These are phyloP conservation scores for Podarcis siculus DNA, from an alignment of 2,797 vertebrate genomes.

Conservation along the genomic window DNA sequence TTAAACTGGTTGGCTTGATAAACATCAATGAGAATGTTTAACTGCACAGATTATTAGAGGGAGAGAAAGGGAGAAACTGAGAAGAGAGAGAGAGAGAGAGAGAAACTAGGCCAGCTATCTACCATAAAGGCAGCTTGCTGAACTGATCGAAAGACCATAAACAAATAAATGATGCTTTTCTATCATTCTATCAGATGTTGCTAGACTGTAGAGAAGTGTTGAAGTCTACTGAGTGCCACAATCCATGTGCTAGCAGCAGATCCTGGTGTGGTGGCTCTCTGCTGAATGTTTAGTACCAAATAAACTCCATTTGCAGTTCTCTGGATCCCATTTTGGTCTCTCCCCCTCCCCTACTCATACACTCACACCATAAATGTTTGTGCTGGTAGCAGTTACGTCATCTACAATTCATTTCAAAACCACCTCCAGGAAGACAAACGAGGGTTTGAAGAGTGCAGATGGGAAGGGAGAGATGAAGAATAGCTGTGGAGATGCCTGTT, in stretches of 20 bases:
- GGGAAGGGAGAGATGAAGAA: neutral
- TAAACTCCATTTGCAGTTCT: neutral
- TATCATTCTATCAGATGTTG: neutral
- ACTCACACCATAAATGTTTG: neutral
- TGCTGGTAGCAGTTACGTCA: neutral
- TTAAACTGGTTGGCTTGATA: constrained; percentile 19
- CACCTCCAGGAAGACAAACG: neutral
- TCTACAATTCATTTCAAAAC: neutral
- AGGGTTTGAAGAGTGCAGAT: neutral
- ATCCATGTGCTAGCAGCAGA: neutral
- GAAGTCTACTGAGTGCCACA: neutral
- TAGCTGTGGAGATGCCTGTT: accelerated
- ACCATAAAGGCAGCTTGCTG: constrained; percentile 14
- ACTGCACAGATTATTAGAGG: neutral
- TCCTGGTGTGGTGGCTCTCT: neutral
- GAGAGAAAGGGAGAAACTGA: neutral
- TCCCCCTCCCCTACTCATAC: neutral
- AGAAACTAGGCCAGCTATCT: neutral
- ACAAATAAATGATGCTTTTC: constrained; percentile 6
- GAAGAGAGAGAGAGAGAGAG: constrained; percentile 13
- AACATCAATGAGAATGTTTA: neutral
- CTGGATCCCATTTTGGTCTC: neutral
- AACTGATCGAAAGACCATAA: neutral
- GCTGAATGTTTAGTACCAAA: neutral
- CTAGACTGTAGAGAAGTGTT: constrained; percentile 5